Base-by-base conservation (phyloP, 1,140 invertebrate genomes). In the Aphis craccivora region DNA sequence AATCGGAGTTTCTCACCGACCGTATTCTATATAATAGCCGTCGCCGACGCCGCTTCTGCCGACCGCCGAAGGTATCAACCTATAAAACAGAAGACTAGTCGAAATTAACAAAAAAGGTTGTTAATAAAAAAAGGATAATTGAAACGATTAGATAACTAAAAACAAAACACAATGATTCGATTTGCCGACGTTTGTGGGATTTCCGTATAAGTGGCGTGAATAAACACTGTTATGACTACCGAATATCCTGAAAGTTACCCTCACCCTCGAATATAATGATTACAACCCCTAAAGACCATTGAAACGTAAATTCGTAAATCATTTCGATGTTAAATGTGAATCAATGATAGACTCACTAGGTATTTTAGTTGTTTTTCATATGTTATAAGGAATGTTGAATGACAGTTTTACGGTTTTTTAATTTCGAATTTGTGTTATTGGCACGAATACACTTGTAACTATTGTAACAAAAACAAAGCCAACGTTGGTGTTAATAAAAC, bases 121-220 rank as follows among this genome's bases (percentile, higher is more conserved):
- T 45, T 35, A 92, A 83, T 51, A 92, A 81, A 48, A 92, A 92
- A 86, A 93, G 76, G 91, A 93, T 93, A 93, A 93, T 93, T 40
- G 91, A 93, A 93, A 92, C 90, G 90, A 92, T 92, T 92, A 91
- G 35, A 89, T 22, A 45, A 9, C 45, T 22, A 11, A 76, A 60
- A 81, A 91, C 90, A 81, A 91, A 91, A 91, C 25, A 11, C 22
- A 30, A 92, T n/a, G 43, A 92, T 92, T 81, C 37, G 89, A 67
- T 60, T 51, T 67, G 37, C 37, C 25, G 89, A 90, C 25, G 55
- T 67, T 43, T 43, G 23, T 45, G 53, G 11, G 55, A 60, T 90
- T 60, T 90, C 55, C 37, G 51, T 67, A 51, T 81, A 92, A 81
- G 90, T 83, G 60, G 60, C 90, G 90, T 51, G 60, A 81, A 92